These are phyloP conservation scores for Sinocyclocheilus grahami DNA, from an alignment of 2,113 vertebrate genomes.

Conservation along the genomic window DNA sequence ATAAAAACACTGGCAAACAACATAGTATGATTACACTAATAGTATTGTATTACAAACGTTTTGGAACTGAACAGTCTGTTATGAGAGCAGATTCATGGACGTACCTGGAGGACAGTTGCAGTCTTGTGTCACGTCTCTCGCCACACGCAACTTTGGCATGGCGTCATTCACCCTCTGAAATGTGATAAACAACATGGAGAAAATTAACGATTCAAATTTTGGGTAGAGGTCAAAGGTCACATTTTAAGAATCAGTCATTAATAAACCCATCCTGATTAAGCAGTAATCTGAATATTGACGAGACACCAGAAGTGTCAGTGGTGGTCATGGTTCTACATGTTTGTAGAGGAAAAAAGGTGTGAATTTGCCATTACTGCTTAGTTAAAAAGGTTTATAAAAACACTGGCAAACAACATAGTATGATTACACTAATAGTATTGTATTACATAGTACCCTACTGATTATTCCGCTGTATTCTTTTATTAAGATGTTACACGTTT, in stretches of 20 bases:
- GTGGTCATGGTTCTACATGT: neutral
- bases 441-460: no score
- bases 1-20: neutral
- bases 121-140: constrained; percentile 80
- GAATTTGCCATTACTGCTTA: neutral
- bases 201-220: neutral
- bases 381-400: neutral
- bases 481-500: no score
- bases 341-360: neutral
- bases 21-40: neutral
- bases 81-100: constrained; percentile 43
- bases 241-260: neutral
- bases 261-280: neutral
- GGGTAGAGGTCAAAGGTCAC: neutral
- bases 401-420: neutral
- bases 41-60: no score
- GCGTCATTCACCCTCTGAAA: constrained; percentile 82
- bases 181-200: constrained; percentile 26
- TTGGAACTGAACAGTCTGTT: no score
- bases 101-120: constrained; percentile 92
- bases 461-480: no score
- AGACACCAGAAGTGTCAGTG: neutral
- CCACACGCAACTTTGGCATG: constrained; percentile 78
- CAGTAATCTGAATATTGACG: neutral
- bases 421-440: no score